These are phyloP conservation scores for Otocyon megalotis DNA, from an alignment of 2,113 vertebrate species.

Conservation along the genomic window DNA sequence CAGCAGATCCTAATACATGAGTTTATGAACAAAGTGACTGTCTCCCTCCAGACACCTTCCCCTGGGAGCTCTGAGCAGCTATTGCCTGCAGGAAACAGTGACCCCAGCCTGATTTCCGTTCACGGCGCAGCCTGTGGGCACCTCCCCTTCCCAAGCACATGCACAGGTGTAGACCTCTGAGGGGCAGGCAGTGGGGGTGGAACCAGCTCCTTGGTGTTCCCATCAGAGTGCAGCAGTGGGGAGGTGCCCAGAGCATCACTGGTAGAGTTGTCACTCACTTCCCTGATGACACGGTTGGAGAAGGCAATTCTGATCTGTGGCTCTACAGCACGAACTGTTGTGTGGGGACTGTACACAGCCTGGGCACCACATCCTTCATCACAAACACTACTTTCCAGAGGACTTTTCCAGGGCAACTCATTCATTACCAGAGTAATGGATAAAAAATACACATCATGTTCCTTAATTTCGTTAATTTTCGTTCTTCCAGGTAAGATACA, in stretches of 20 bases:
- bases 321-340: background rate
- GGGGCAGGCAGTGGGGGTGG: too few relatives aligned
- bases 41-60: background rate
- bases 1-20: background rate
- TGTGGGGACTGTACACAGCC: background rate
- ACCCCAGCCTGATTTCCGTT: background rate
- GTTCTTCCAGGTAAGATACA: background rate
- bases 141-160: background rate
- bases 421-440: background rate
- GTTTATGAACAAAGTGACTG: background rate
- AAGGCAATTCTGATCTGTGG: background rate
- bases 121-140: background rate
- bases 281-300: background rate
- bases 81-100: background rate
- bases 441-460: background rate
- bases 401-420: background rate
- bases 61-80: background rate
- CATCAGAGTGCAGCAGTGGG: background rate
- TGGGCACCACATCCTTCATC: background rate
- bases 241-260: background rate
- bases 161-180: background rate
- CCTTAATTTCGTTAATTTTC: slow-evolving; percentile 12
- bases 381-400: background rate
- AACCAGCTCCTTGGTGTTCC: background rate
- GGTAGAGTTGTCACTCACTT: background rate